Evolutionary conservation across 2,888 invertebrate species (phyloP).

Genomic region (Helobdella robusta): DNA sequence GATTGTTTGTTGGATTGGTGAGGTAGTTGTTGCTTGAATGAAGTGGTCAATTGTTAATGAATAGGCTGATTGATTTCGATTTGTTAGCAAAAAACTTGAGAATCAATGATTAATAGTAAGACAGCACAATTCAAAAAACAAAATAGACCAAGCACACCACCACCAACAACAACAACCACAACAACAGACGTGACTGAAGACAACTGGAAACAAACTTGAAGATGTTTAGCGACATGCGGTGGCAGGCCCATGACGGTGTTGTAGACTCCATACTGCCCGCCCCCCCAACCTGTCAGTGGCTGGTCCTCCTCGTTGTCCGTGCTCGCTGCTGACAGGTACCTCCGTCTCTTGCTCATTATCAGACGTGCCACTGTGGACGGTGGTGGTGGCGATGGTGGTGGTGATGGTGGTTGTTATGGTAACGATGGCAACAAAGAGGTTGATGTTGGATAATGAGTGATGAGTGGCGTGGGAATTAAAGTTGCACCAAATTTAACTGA

Average conservation of each 20-base stretch:
- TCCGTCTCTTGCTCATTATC: not conserved
- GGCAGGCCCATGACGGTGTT: slow-evolving; percentile 20
- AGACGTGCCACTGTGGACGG: not conserved
- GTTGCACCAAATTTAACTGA: too few relatives aligned
- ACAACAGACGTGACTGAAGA: not conserved
- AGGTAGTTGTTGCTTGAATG: too few relatives aligned
- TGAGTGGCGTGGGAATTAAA: too few relatives aligned
- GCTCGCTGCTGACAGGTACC: not conserved
- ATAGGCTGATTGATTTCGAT: too few relatives aligned
- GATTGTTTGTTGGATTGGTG: too few relatives aligned
- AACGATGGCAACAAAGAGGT: too few relatives aligned
- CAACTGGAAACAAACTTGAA: not conserved
- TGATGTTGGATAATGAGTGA: too few relatives aligned
- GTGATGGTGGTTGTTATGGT: too few relatives aligned
- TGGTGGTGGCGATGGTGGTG: too few relatives aligned
- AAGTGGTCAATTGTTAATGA: too few relatives aligned
- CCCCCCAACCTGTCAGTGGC: not conserved
- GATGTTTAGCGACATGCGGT: slow-evolving; percentile 4
- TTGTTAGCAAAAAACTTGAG: too few relatives aligned
- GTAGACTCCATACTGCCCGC: slow-evolving; percentile 14
- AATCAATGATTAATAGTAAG: too few relatives aligned
- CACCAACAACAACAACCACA: not conserved
- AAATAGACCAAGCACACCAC: not conserved
- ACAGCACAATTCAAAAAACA: not conserved
- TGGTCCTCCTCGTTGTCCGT: slow-evolving; percentile 15